phyloP scores from a whole-genome alignment of 2,797 vertebrate species.

The Miichthys miiuy region DNA sequence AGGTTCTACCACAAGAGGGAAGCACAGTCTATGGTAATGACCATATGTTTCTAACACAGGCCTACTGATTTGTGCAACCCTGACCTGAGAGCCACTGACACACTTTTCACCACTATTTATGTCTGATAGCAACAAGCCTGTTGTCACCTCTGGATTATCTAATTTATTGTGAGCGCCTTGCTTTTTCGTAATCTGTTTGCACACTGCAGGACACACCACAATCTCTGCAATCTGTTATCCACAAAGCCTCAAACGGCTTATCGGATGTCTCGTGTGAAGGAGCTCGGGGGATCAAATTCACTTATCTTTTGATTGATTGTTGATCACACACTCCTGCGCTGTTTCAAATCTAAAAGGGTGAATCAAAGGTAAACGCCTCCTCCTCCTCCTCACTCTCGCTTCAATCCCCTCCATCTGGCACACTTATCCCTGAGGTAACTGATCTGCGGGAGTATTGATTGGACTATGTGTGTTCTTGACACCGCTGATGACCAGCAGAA shows the following conservation, averaged over 20 bases:
- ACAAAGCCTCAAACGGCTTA: constrained; percentile 19
- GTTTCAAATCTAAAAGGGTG: constrained; percentile 10
- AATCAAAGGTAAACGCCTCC: constrained; percentile 21
- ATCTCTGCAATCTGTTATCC: constrained; percentile 37
- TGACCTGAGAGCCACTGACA: constrained; percentile 35
- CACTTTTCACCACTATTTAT: constrained; percentile 32
- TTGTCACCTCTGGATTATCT: constrained; percentile 26
- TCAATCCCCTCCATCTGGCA: constrained; percentile 61
- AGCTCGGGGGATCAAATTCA: constrained; percentile 26
- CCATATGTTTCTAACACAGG: not conserved
- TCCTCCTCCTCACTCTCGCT: constrained; percentile 16
- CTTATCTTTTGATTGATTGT: constrained; percentile 45
- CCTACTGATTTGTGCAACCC: constrained; percentile 17
- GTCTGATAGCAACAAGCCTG: constrained; percentile 13
- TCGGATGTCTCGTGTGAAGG: not conserved
- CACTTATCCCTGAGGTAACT: constrained; percentile 36
- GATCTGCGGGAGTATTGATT: constrained; percentile 68
- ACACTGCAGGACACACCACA: not conserved
- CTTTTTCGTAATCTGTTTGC: constrained; percentile 17
- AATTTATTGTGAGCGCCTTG: constrained; percentile 2
- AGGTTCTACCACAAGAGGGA: constrained; percentile 71
- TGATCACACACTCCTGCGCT: constrained; percentile 28
- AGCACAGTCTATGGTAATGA: constrained; percentile 52
- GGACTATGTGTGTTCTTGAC: constrained; percentile 26
- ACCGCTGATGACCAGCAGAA: constrained; percentile 34